Conservation (phyloP, 2,113 vertebrate genomes). For the Equus quagga region DNA sequence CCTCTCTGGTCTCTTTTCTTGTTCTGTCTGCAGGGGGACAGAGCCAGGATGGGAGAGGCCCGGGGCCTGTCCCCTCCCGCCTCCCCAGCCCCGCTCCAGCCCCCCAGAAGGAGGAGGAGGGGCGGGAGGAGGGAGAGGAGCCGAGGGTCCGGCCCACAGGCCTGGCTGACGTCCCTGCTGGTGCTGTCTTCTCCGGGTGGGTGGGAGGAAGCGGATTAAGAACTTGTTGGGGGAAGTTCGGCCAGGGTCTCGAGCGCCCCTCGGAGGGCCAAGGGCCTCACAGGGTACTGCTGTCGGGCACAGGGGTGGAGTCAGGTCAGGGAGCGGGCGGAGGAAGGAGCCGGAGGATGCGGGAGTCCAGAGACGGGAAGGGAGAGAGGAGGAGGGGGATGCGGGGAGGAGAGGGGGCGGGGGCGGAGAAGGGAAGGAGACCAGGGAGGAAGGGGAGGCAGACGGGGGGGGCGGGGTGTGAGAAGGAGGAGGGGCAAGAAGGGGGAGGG, state of each 20-base stretch:
- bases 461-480: too few relatives aligned
- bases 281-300: neutral
- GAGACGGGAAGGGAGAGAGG: too few relatives aligned
- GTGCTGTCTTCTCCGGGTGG: neutral
- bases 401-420: too few relatives aligned
- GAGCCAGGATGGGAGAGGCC: neutral
- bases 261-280: neutral
- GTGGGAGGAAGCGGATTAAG: neutral
- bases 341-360: too few relatives aligned
- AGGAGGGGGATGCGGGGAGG: neutral
- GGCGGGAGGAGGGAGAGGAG: neutral
- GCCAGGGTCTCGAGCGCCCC: neutral
- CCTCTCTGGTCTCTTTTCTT: neutral
- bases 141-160: neutral
- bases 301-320: too few relatives aligned
- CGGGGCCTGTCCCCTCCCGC: fast-evolving
- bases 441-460: too few relatives aligned
- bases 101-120: neutral
- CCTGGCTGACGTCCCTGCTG: neutral
- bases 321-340: neutral
- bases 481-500: too few relatives aligned
- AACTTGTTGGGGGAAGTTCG: neutral
- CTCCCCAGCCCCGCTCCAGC: neutral
- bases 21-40: neutral
- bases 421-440: too few relatives aligned